Percentiles rank a stretch among this genome's conserved stretches.
These are phyloP conservation scores for Glomeris marginata DNA, from an alignment of 2,888 invertebrate genomes.

Conservation along the genomic window DNA sequence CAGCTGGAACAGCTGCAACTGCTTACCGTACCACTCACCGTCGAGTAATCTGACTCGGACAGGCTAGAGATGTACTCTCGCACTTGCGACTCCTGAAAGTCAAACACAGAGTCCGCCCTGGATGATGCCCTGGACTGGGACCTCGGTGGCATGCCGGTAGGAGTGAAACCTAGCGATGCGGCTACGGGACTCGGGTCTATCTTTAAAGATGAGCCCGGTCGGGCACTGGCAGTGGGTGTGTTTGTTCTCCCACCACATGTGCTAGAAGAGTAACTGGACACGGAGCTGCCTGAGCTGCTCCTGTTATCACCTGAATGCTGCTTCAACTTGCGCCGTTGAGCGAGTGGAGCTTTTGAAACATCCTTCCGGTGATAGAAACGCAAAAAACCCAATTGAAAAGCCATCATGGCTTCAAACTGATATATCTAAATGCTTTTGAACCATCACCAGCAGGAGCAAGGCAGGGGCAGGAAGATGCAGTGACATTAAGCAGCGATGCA, in stretches of 20 bases:
- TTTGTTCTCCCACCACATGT: slow-evolving; percentile 33
- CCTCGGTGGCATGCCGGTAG: slow-evolving; percentile 11
- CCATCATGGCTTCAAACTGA: too few relatives aligned
- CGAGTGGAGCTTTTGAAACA: slow-evolving; percentile 51
- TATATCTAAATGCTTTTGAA: too few relatives aligned
- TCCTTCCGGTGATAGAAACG: slow-evolving; percentile 34
- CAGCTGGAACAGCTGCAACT: slow-evolving; percentile 2
- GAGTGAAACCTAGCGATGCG: slow-evolving; percentile 21
- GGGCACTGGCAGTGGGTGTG: slow-evolving; percentile 21
- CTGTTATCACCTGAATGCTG: slow-evolving; percentile 37
- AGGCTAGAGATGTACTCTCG: slow-evolving; percentile 37
- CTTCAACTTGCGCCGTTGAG: slow-evolving; percentile 46
- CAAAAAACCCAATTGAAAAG: background rate
- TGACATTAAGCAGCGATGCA: too few relatives aligned
- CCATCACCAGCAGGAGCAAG: too few relatives aligned
- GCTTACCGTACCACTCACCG: background rate
- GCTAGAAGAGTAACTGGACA: slow-evolving; percentile 29
- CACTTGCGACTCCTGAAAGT: slow-evolving; percentile 35
- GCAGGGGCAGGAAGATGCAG: too few relatives aligned
- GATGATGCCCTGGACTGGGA: background rate
- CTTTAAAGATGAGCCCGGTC: slow-evolving; percentile 18
- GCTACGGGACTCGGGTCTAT: slow-evolving; percentile 22
- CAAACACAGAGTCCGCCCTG: slow-evolving; percentile 28
- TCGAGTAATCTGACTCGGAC: slow-evolving; percentile 31
- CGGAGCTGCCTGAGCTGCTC: slow-evolving; percentile 34